Conservation (phyloP, 2,113 vertebrate species). For the Anolis carolinensis region DNA sequence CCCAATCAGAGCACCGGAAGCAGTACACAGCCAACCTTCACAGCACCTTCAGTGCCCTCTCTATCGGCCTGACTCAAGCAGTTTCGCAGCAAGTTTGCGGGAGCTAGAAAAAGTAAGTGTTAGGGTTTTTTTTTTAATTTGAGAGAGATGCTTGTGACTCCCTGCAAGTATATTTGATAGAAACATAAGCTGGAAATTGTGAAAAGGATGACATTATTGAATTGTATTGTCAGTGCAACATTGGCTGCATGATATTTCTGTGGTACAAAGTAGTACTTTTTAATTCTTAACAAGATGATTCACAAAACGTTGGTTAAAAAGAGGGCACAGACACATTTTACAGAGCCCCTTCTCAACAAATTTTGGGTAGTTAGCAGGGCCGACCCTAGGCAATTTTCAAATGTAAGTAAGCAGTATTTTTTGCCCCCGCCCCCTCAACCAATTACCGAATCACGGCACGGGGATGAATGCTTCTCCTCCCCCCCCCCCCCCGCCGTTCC, state of each 20-base stretch:
- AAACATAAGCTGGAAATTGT: neutral
- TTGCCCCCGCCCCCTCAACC: too few relatives aligned
- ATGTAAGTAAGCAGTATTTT: too few relatives aligned
- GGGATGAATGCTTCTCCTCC: too few relatives aligned
- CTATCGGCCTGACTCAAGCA: constrained; percentile 86
- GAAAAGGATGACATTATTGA: neutral
- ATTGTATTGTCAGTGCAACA: neutral
- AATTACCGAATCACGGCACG: too few relatives aligned
- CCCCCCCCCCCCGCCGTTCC: too few relatives aligned
- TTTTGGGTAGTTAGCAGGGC: neutral
- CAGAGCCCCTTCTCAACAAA: neutral
- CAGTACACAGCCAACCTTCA: constrained; percentile 69
- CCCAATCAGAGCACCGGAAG: constrained; percentile 74
- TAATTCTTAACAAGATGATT: neutral
- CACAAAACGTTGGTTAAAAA: neutral
- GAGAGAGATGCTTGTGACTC: neutral
- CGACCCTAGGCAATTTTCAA: too few relatives aligned
- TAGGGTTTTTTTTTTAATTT: neutral
- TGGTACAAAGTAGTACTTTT: neutral
- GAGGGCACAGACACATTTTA: rapidly evolving
- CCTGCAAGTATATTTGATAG: neutral
- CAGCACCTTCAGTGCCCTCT: constrained; percentile 85
- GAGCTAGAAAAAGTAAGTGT: constrained; percentile 90
- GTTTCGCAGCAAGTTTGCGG: constrained; percentile 92
- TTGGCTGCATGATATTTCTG: neutral